Conservation (phyloP, 64 coral and sea anemone genomes). For the Anthopleura sola region DNA sequence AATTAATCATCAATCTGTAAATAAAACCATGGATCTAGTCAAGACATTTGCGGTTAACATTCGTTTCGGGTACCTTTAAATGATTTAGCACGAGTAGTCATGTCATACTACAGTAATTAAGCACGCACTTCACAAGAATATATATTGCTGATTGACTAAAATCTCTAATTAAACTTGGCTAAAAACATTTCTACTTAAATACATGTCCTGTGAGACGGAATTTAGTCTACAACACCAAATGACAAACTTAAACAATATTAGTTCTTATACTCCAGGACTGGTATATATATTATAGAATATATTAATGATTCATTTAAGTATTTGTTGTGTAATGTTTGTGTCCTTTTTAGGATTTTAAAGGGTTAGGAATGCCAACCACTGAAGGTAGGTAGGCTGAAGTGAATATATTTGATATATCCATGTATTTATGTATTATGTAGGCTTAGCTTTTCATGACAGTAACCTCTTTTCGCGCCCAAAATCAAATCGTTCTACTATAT, state of each 20-base stretch:
- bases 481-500: too few species aligned
- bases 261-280: not conserved
- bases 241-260: not conserved
- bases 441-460: too few species aligned
- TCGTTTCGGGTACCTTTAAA: not conserved
- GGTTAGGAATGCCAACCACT: not conserved
- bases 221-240: not conserved
- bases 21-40: not conserved
- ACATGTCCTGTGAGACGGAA: not conserved
- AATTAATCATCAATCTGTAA: not conserved
- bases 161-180: not conserved
- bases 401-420: not conserved
- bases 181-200: not conserved
- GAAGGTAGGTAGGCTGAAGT: not conserved
- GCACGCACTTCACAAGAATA: not conserved
- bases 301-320: not conserved
- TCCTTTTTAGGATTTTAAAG: not conserved
- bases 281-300: not conserved
- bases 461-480: too few species aligned
- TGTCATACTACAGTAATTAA: constrained; percentile 5
- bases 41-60: not conserved
- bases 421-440: too few species aligned
- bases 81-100: too few species aligned
- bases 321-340: not conserved
- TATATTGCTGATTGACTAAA: not conserved